Evolutionary conservation across 2,888 invertebrate genomes (phyloP).

Genomic region (Polymixis lichenea): DNA sequence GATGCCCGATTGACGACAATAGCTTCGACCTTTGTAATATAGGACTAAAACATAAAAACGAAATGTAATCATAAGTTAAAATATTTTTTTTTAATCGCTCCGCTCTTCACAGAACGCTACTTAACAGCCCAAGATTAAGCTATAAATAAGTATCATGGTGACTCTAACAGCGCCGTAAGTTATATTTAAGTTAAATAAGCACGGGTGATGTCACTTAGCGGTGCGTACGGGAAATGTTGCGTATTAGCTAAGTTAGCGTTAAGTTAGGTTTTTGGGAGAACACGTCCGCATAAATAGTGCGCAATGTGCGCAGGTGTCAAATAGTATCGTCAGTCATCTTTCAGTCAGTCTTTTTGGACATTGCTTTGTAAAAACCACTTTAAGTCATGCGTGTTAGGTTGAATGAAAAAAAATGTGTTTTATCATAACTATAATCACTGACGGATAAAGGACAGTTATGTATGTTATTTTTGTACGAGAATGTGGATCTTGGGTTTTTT

Average conservation of each 20-base stretch:
- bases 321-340: no score
- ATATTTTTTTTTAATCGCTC: conserved; percentile 39
- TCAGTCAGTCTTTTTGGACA: no score
- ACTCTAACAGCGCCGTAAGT: conserved; percentile 73
- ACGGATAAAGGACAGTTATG: no score
- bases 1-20: no score
- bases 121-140: conserved; percentile 68
- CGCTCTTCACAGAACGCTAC: conserved; percentile 25
- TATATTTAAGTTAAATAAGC: conserved; percentile 68
- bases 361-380: no score
- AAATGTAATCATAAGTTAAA: background rate
- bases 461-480: no score
- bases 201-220: conserved; percentile 50
- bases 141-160: conserved; percentile 72
- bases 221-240: conserved; percentile 21
- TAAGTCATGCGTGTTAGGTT: no score
- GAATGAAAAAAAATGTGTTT: no score
- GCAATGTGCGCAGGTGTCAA: no score
- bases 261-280: conserved; percentile 15
- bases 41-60: background rate
- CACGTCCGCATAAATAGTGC: background rate
- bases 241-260: conserved; percentile 19
- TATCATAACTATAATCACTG: no score
- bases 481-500: no score
- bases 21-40: no score